Base-by-base conservation (phyloP, 2,797 vertebrate genomes). In the Liparis tanakae region DNA sequence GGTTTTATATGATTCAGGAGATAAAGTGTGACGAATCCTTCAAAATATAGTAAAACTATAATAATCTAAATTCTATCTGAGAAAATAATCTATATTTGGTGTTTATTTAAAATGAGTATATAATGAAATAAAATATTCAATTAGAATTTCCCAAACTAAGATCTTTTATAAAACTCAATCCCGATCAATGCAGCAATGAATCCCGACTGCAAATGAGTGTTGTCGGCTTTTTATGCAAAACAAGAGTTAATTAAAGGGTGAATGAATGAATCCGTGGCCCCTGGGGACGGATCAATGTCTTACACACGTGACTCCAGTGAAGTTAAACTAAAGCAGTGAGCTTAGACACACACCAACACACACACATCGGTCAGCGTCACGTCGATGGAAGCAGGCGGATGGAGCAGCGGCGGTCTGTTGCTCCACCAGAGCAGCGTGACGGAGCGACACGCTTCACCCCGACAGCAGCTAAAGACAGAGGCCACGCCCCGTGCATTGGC, bases 271-370 rank as follows among this genome's bases (percentile, higher is more conserved):
- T 5, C 39, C 46, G 71, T 64, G 51, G 61, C 46, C 58, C 20
- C 44, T 15, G 50, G 4, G 51, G 43, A 51, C 33, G 25, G 72
- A 78, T 84, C 71, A 79, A 79, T 77, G 56, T 43, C 18, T 39
- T 18, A 71, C 63, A 55, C 46, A 58, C 37, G 20, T 78, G 53
- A 22, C 70, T 82, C 30, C 37, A 34, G 50, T 62, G 20, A 74
- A 67, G 13, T 0, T 34, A 60, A 62, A 65, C 30, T 59, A 53
- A 67, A 71, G 46, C 62, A 25, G 50, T 1, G 25, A 76, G 53
- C 54, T n/a, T n/a, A 41, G 70, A 50, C 48, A 20, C 48, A 50
- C 48, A 50, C 48, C n/a, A 54, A 25, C 53, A 66, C 30, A 62
- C 66, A 66, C 41, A 63, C 48, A 67, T n/a, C 39, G 4, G 18